phyloP scores from a whole-genome alignment of 2,113 vertebrate species.

The Ageneiosus marmoratus region DNA sequence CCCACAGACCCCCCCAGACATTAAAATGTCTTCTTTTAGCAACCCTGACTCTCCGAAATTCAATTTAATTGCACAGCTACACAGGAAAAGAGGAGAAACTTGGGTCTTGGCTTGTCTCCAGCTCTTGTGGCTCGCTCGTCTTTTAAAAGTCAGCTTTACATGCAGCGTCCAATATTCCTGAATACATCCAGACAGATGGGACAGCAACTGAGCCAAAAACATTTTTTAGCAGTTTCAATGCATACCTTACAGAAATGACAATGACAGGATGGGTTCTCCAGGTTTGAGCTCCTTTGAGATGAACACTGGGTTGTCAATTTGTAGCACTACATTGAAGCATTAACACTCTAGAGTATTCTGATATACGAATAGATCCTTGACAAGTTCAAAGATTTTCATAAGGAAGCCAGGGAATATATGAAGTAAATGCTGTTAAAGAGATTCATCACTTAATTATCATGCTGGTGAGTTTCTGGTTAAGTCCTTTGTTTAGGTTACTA shows the following conservation, averaged over 20 bases:
- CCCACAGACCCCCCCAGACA: too few relatives aligned
- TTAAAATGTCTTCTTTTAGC: slow-evolving; percentile 48
- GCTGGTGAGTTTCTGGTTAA: not conserved
- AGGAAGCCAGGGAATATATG: not conserved
- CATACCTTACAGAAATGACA: slow-evolving; percentile 28
- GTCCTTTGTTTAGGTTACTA: not conserved
- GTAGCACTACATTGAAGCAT: not conserved
- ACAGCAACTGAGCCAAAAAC: slow-evolving; percentile 38
- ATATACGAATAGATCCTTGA: not conserved
- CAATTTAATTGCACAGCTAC: slow-evolving; percentile 36
- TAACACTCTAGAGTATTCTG: not conserved
- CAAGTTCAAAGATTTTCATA: not conserved
- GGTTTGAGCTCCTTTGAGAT: slow-evolving; percentile 14
- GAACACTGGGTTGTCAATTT: slow-evolving; percentile 5
- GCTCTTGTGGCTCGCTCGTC: slow-evolving; percentile 16
- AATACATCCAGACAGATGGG: slow-evolving; percentile 44
- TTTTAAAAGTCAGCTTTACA: slow-evolving; percentile 47
- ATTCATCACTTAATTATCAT: not conserved
- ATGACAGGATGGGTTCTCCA: slow-evolving; percentile 15
- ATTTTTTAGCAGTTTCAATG: not conserved
- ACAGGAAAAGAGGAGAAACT: slow-evolving; percentile 14
- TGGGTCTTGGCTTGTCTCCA: slow-evolving; percentile 30
- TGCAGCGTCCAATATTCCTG: slow-evolving; percentile 51
- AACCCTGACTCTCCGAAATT: slow-evolving; percentile 29
- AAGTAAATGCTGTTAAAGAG: not conserved